Evolutionary conservation across 2,797 vertebrate genomes (phyloP).

Genomic region (Geotrypetes seraphini): DNA sequence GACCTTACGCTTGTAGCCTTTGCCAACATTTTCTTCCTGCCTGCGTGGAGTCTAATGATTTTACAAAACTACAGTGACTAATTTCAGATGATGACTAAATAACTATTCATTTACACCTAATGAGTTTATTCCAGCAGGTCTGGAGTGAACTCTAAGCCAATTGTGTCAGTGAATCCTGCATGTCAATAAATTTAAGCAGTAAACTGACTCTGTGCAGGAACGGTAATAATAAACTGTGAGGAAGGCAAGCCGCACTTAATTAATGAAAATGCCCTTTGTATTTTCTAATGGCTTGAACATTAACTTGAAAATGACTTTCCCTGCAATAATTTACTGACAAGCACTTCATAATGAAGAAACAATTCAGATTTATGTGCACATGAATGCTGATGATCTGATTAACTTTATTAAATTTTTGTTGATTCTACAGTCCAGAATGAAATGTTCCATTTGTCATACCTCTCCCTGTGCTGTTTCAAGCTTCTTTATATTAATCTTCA

Average conservation of each 20-base stretch:
- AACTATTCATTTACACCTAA: slow-evolving; percentile 56
- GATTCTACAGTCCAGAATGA: slow-evolving; percentile 52
- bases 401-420: slow-evolving; percentile 67
- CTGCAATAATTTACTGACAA: slow-evolving; percentile 62
- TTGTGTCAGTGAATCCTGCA: slow-evolving; percentile 37
- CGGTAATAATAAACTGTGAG: slow-evolving; percentile 43
- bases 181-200: slow-evolving; percentile 44
- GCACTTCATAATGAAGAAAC: slow-evolving; percentile 61
- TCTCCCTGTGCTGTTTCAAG: slow-evolving; percentile 41
- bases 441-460: slow-evolving; percentile 45
- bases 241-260: slow-evolving; percentile 46
- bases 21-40: slow-evolving; percentile 36
- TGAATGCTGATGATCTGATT: slow-evolving; percentile 57
- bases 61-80: slow-evolving; percentile 41
- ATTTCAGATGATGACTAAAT: slow-evolving; percentile 53
- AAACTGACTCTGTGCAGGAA: slow-evolving; percentile 40
- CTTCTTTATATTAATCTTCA: slow-evolving; percentile 35
- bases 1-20: slow-evolving; percentile 35
- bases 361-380: slow-evolving; percentile 64
- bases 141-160: slow-evolving; percentile 50
- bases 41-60: slow-evolving; percentile 43
- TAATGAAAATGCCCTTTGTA: slow-evolving; percentile 62
- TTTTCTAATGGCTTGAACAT: slow-evolving; percentile 58
- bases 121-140: slow-evolving; percentile 57
- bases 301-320: slow-evolving; percentile 59